A percentile compares a stretch with the other conserved stretches of the same genome.
These are phyloP conservation scores for Therioaphis trifolii DNA, from an alignment of 2,888 invertebrate species.

Conservation along the genomic window DNA sequence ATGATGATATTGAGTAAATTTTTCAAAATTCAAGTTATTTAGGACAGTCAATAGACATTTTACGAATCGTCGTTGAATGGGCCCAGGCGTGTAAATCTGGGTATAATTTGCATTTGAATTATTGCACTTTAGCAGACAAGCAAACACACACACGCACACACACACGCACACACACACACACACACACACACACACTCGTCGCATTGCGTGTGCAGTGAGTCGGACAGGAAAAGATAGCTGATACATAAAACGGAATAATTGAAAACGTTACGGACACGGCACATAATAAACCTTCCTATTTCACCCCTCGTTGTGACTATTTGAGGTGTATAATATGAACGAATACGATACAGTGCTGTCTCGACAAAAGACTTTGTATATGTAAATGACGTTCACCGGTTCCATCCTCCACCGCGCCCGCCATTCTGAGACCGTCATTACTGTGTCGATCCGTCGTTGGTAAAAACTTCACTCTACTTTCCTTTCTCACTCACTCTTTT, in stretches of 20 bases:
- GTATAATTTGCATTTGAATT: slow-evolving; percentile 38
- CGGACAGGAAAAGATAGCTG: neutral
- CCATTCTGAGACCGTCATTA: slow-evolving; percentile 47
- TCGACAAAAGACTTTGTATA: slow-evolving; percentile 29
- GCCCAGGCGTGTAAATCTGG: too few relatives aligned
- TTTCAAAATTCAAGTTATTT: neutral
- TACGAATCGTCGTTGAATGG: neutral
- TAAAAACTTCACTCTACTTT: neutral
- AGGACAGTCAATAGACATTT: neutral
- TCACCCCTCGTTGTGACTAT: neutral
- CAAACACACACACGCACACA: neutral
- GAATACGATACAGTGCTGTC: neutral
- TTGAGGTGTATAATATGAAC: slow-evolving; percentile 28
- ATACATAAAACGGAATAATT: slow-evolving; percentile 32
- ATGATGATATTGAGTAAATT: neutral
- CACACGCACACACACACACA: too few relatives aligned
- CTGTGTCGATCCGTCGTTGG: slow-evolving; percentile 21
- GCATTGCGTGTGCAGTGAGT: too few relatives aligned
- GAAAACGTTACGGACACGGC: slow-evolving; percentile 5
- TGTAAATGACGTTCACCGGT: slow-evolving; percentile 44
- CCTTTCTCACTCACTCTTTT: slow-evolving; percentile 2
- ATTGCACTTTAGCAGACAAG: neutral
- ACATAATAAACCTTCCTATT: slow-evolving; percentile 22
- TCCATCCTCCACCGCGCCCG: slow-evolving; percentile 11
- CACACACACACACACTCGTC: neutral